Evolutionary conservation across 1,140 invertebrate species (phyloP).

Genomic region (Philopotamus ludificatus): DNA sequence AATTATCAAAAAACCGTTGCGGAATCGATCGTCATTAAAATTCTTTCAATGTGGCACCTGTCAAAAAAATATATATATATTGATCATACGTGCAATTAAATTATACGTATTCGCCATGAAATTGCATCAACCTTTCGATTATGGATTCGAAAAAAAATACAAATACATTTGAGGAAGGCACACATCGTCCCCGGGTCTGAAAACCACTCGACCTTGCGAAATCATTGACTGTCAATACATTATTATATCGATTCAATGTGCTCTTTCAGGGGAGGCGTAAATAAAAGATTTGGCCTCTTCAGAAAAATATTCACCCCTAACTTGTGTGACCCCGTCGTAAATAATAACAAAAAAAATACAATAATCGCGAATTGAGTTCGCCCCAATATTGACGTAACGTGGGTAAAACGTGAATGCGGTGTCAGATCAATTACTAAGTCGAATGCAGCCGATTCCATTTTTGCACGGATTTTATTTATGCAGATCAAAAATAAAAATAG

Average conservation of each 20-base stretch:
- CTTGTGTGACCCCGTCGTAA: not conserved
- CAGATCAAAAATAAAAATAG: too few species aligned
- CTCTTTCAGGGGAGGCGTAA: not conserved
- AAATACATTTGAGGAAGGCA: not conserved
- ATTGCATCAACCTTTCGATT: slow-evolving; percentile 9
- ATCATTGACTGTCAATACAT: slow-evolving; percentile 40
- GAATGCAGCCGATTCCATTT: too few species aligned
- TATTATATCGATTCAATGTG: slow-evolving; percentile 24
- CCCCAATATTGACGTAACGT: too few species aligned
- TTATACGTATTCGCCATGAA: not conserved
- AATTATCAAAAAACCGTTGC: not conserved
- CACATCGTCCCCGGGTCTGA: not conserved
- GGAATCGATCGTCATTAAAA: not conserved
- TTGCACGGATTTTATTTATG: too few species aligned
- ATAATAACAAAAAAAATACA: too few species aligned
- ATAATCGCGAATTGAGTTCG: too few species aligned
- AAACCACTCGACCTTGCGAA: slow-evolving; percentile 36
- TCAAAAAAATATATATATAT: not conserved
- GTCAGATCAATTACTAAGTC: too few species aligned
- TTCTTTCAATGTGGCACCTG: not conserved
- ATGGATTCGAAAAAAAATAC: not conserved
- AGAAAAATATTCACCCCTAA: not conserved
- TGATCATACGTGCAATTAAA: not conserved
- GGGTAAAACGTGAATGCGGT: too few species aligned
- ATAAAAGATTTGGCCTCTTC: slow-evolving; percentile 5